Conservation (phyloP, 2,797 vertebrate species). For the Scomberomorus guttatus region DNA sequence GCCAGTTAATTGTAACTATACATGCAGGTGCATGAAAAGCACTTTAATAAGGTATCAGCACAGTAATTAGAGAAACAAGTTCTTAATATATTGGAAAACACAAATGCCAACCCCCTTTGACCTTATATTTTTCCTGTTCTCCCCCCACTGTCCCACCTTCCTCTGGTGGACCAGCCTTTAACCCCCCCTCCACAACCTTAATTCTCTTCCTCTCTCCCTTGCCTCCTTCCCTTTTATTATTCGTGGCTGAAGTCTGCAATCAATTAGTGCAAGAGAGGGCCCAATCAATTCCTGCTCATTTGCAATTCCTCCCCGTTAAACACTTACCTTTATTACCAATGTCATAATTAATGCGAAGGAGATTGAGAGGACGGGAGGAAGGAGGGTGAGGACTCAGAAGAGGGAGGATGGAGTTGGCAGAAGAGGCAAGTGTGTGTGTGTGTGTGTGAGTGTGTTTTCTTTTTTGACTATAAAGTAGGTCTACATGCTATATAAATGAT, state of each 20-base stretch:
- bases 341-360: constrained; percentile 72
- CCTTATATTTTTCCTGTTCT: neutral
- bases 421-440: constrained; percentile 15
- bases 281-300: constrained; percentile 77
- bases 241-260: constrained; percentile 53
- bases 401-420: constrained; percentile 10
- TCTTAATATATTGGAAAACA: constrained; percentile 7
- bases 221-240: constrained; percentile 51
- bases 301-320: constrained; percentile 76
- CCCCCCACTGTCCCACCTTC: constrained; percentile 3
- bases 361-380: constrained; percentile 29
- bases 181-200: constrained; percentile 1
- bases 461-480: too few species aligned
- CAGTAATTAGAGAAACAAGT: constrained; percentile 4
- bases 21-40: neutral
- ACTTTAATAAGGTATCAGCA: neutral
- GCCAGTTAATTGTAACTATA: neutral
- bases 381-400: constrained; percentile 1
- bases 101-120: neutral
- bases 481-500: too few species aligned
- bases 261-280: constrained; percentile 65
- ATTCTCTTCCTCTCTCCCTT: constrained; percentile 1
- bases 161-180: neutral
- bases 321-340: constrained; percentile 68
- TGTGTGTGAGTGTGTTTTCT: neutral